Conservation (phyloP, 2,888 invertebrate species). For the Carabus problematicus region DNA sequence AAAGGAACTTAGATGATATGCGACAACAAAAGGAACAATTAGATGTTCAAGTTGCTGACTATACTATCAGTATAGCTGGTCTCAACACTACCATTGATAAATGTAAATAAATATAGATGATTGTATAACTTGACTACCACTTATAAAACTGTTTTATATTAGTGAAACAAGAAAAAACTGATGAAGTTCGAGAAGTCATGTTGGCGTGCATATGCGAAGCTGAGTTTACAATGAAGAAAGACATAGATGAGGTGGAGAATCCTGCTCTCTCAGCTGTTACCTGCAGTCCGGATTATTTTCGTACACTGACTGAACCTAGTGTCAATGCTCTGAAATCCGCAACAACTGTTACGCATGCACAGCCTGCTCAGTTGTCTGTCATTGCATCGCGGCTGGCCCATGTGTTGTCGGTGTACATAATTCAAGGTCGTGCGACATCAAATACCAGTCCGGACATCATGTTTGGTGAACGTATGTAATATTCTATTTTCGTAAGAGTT, state of each 20-base stretch:
- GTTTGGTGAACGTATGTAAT: conserved; percentile 68
- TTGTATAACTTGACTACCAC: background rate
- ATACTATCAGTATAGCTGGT: conserved; percentile 61
- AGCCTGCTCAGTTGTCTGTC: conserved; percentile 55
- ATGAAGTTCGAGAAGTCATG: conserved; percentile 49
- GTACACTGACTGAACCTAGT: conserved; percentile 58
- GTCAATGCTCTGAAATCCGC: conserved; percentile 57
- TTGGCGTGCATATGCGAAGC: conserved; percentile 53
- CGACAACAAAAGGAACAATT: conserved; percentile 72
- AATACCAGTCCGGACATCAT: conserved; percentile 76
- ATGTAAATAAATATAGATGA: conserved; percentile 55
- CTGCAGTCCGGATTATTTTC: conserved; percentile 70
- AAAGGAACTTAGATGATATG: conserved; percentile 71
- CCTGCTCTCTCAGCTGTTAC: conserved; percentile 70
- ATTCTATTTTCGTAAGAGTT: conserved; percentile 11
- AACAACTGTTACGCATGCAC: conserved; percentile 54
- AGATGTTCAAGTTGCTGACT: conserved; percentile 65
- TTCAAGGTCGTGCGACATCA: conserved; percentile 79
- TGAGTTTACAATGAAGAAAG: conserved; percentile 54
- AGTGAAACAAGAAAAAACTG: conserved; percentile 41
- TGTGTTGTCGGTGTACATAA: conserved; percentile 66
- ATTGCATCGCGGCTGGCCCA: conserved; percentile 65
- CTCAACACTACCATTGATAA: conserved; percentile 57
- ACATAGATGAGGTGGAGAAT: conserved; percentile 69
- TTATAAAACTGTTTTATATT: background rate